Evolutionary conservation across 2,113 vertebrate species (phyloP).

Genomic region (Tamias sibiricus): DNA sequence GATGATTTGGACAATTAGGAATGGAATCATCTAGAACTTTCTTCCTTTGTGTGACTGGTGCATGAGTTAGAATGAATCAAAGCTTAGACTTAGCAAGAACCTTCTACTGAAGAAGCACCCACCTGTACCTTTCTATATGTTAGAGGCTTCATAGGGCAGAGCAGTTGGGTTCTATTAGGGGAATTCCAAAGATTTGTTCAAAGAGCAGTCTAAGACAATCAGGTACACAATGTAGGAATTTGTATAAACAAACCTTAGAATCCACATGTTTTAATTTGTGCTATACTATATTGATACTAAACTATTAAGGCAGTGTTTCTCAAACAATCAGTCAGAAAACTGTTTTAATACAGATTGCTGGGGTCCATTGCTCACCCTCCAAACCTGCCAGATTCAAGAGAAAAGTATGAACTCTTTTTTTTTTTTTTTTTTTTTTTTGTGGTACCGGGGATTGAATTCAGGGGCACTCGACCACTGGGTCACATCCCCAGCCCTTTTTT

Average conservation of each 20-base stretch:
- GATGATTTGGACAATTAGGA: background rate
- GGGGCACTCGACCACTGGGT: no score
- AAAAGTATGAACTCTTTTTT: background rate
- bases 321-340: background rate
- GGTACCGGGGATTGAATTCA: no score
- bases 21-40: background rate
- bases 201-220: background rate
- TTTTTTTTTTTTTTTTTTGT: no score
- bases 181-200: background rate
- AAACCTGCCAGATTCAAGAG: background rate
- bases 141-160: background rate
- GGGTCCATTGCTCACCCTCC: accelerated
- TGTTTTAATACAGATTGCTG: background rate
- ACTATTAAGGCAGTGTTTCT: background rate
- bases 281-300: background rate
- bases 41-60: background rate
- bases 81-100: background rate
- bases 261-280: no score
- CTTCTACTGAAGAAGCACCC: no score
- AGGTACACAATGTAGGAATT: background rate
- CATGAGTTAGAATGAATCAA: background rate
- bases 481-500: no score
- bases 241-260: background rate
- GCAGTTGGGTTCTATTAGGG: background rate
- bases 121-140: background rate